A percentile compares a stretch with the other conserved stretches of the same genome.
phyloP scores from a whole-genome alignment of 2,888 invertebrate species.

The Pachydiplax longipennis region DNA sequence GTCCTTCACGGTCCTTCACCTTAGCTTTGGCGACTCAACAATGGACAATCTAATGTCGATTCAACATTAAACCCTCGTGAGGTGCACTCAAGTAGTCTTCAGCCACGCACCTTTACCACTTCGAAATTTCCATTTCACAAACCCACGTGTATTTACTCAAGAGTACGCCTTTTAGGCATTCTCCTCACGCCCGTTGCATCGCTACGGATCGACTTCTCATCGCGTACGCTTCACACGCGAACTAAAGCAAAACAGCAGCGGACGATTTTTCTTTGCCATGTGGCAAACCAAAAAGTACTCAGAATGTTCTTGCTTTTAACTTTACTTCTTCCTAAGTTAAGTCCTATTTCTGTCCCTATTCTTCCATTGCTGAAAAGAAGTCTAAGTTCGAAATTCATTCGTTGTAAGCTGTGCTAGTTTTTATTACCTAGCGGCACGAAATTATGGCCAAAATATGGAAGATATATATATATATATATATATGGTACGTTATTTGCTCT shows the following conservation, averaged over 20 bases:
- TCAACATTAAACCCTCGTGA: no score
- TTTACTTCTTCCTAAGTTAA: not conserved
- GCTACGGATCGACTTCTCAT: not conserved
- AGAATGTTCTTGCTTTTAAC: not conserved
- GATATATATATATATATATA: no score
- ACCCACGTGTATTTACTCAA: not conserved
- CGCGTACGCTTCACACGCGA: not conserved
- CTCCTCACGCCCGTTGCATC: not conserved
- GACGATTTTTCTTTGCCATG: not conserved
- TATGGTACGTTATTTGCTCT: no score
- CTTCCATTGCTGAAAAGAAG: no score
- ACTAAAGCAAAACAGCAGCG: not conserved
- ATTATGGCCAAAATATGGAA: no score
- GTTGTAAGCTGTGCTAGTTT: no score
- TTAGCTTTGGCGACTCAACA: not conserved
- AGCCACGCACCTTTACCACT: no score
- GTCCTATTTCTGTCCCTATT: not conserved
- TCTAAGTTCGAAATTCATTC: no score
- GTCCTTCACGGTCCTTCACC: not conserved
- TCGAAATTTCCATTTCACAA: not conserved
- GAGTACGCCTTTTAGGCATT: not conserved
- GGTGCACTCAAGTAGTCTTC: no score
- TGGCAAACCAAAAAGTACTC: not conserved
- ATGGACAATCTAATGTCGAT: not conserved
- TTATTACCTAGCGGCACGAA: no score